phyloP scores from a whole-genome alignment of 2,113 vertebrate genomes.

The Muscicapa adusta region DNA sequence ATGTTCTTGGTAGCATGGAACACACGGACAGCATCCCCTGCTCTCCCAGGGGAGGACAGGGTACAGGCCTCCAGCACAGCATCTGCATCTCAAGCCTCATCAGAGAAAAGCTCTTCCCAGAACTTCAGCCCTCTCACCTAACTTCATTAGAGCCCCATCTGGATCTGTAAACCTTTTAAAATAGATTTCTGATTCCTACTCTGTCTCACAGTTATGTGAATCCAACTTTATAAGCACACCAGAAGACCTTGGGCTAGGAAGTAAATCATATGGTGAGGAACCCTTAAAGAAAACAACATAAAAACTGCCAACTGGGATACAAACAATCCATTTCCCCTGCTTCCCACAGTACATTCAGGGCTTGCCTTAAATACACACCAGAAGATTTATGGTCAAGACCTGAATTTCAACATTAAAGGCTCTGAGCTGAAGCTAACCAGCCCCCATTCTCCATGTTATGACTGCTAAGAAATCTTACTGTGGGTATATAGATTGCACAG shows the following conservation, averaged over 20 bases:
- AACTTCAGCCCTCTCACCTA: background rate
- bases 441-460: background rate
- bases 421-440: background rate
- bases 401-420: background rate
- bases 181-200: background rate
- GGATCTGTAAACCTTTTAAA: background rate
- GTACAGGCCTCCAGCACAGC: background rate
- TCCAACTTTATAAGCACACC: background rate
- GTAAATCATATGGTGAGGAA: background rate
- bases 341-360: background rate
- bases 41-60: accelerated
- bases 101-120: background rate
- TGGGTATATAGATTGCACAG: background rate
- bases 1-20: background rate
- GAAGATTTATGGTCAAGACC: background rate
- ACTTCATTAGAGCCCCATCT: background rate
- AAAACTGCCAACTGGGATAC: background rate
- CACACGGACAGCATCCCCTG: background rate
- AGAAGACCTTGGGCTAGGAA: background rate
- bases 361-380: background rate
- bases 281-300: background rate
- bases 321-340: background rate
- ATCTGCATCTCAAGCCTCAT: background rate
- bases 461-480: background rate
- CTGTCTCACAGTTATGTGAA: background rate